Conservation (phyloP, 1,140 invertebrate genomes). For the Acarapis woodi region DNA sequence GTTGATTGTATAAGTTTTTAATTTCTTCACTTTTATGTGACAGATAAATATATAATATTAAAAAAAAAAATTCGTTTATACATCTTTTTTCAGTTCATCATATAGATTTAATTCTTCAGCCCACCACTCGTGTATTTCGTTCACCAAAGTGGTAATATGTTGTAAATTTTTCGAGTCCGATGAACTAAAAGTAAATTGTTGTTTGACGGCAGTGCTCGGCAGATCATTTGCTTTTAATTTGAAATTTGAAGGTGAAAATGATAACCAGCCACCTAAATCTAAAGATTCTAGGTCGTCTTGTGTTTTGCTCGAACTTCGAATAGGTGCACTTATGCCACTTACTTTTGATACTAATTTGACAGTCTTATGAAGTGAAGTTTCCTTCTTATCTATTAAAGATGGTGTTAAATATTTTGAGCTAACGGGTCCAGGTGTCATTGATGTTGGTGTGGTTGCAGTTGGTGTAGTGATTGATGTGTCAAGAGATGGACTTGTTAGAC, state of each 20-base stretch:
- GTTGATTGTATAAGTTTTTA: not conserved
- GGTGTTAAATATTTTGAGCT: not conserved
- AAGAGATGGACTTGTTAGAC: too few species aligned
- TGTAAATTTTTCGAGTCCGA: too few species aligned
- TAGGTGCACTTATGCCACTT: not conserved
- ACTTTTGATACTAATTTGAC: not conserved
- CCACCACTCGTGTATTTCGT: conserved; percentile 2
- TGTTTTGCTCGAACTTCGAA: not conserved
- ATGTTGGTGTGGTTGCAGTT: not conserved
- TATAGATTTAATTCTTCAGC: not conserved
- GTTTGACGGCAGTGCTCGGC: too few species aligned
- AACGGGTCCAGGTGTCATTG: not conserved
- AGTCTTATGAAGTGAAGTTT: not conserved
- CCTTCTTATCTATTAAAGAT: not conserved
- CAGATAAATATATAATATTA: not conserved
- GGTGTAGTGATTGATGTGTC: not conserved
- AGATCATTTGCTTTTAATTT: not conserved
- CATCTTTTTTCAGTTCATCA: not conserved
- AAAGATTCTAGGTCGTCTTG: not conserved
- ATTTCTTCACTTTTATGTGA: not conserved
- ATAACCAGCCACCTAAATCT: not conserved
- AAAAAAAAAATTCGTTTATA: not conserved
- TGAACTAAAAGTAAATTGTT: too few species aligned
- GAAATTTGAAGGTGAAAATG: not conserved
- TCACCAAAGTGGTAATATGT: not conserved